Percentiles rank a stretch among this genome's conserved stretches.
Evolutionary conservation across 2,888 invertebrate species (phyloP).

Genomic region (Dugesia japonica): DNA sequence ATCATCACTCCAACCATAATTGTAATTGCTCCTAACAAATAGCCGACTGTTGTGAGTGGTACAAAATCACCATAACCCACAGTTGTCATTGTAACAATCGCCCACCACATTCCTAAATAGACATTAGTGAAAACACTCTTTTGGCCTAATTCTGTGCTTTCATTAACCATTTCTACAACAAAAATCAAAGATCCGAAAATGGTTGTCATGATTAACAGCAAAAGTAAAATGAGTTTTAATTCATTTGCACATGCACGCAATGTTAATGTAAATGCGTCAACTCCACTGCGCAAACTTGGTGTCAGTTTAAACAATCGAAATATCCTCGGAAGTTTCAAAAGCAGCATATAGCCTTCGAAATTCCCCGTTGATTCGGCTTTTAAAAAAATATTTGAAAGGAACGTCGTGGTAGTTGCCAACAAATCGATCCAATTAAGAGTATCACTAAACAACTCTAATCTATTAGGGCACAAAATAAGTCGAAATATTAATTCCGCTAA

Average conservation of each 20-base stretch:
- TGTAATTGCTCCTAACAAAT: background rate
- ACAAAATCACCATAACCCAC: background rate
- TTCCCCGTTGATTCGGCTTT: background rate
- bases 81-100: background rate
- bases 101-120: background rate
- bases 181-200: background rate
- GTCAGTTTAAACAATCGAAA: conserved; percentile 4
- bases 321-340: conserved; percentile 5
- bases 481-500: background rate
- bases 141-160: background rate
- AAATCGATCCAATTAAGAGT: background rate
- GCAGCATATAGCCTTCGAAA: background rate
- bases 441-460: conserved; percentile 4
- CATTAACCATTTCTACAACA: background rate
- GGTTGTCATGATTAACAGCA: background rate
- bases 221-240: background rate
- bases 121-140: background rate
- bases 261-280: conserved; percentile 1
- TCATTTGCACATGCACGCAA: background rate
- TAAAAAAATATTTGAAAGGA: background rate
- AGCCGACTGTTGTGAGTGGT: background rate
- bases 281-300: background rate
- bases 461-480: background rate
- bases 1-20: background rate
- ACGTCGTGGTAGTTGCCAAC: background rate